A percentile compares a stretch with the other conserved stretches of the same genome.
These are phyloP conservation scores for Drosophila subquinaria DNA, from an alignment of 2,888 invertebrate genomes.

Conservation along the genomic window DNA sequence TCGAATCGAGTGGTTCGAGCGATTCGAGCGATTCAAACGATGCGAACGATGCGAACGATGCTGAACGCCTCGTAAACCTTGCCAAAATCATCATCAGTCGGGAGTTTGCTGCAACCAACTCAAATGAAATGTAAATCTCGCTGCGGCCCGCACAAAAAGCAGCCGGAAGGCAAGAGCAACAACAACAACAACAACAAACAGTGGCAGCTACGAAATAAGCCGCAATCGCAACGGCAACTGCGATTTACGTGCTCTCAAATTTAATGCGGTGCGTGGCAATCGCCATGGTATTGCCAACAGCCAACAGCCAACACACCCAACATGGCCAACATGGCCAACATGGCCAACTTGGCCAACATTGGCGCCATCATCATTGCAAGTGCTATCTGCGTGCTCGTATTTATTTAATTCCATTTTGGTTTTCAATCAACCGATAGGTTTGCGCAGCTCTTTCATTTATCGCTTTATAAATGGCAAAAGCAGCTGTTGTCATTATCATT, in stretches of 20 bases:
- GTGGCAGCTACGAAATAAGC: conserved; percentile 47
- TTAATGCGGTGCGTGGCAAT: conserved; percentile 71
- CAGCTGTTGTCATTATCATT: conserved; percentile 51
- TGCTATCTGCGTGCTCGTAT: conserved; percentile 57
- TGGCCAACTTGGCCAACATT: conserved; percentile 23
- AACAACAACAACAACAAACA: conserved; percentile 36
- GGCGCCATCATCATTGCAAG: conserved; percentile 31
- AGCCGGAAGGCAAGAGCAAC: conserved; percentile 37
- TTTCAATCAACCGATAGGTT: conserved; percentile 78
- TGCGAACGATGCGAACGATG: conserved; percentile 42
- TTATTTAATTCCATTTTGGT: conserved; percentile 78
- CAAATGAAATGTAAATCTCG: conserved; percentile 77
- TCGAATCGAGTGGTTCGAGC: conserved; percentile 11
- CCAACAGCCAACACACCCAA: conserved; percentile 20
- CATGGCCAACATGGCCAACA: conserved; percentile 14
- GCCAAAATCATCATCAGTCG: conserved; percentile 64
- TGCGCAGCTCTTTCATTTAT: conserved; percentile 60
- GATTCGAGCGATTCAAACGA: conserved; percentile 15
- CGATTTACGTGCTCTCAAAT: conserved; percentile 67
- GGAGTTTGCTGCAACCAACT: conserved; percentile 34
- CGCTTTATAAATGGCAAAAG: conserved; percentile 54
- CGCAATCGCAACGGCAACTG: conserved; percentile 36
- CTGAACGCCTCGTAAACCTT: conserved; percentile 72
- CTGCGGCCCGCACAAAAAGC: conserved; percentile 52
- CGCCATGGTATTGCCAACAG: conserved; percentile 40